These are phyloP conservation scores for Agapornis roseicollis DNA, from an alignment of 2,113 vertebrate species.

Conservation along the genomic window DNA sequence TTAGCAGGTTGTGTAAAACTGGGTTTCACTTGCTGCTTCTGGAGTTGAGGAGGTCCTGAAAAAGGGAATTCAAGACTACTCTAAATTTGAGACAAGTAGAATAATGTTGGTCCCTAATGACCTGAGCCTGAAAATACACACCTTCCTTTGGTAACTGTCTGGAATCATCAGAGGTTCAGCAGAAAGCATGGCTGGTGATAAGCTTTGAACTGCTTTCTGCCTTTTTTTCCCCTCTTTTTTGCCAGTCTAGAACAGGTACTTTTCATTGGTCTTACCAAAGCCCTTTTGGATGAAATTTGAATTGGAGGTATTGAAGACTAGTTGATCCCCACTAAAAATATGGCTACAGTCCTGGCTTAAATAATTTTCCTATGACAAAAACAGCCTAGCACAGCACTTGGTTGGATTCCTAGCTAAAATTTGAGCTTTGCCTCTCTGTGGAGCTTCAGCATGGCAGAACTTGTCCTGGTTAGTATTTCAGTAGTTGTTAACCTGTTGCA, in stretches of 20 bases:
- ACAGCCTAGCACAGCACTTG: background rate
- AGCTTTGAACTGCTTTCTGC: background rate
- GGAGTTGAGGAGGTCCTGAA: background rate
- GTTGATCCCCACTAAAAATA: background rate
- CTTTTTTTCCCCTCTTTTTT: background rate
- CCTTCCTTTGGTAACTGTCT: background rate
- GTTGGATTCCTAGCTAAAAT: background rate
- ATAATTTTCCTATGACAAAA: background rate
- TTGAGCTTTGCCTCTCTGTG: background rate
- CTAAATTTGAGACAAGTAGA: background rate
- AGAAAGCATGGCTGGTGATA: background rate
- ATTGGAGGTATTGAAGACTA: background rate
- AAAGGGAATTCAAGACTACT: background rate
- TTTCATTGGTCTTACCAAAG: background rate
- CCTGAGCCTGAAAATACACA: background rate
- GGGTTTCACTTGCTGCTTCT: background rate
- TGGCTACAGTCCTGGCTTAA: background rate
- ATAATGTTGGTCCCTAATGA: background rate
- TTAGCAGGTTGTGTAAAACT: background rate
- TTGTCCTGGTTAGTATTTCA: background rate
- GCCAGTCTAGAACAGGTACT: background rate
- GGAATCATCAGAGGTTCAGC: background rate
- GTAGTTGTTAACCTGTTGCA: background rate
- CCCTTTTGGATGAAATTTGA: background rate
- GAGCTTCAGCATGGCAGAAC: background rate